Evolutionary conservation across 35 echinoderm and acorn worm genomes (phyloP), one percentile per base, ranked within the genome.

Genomic region (Strongylocentrotus purpuratus): DNA sequence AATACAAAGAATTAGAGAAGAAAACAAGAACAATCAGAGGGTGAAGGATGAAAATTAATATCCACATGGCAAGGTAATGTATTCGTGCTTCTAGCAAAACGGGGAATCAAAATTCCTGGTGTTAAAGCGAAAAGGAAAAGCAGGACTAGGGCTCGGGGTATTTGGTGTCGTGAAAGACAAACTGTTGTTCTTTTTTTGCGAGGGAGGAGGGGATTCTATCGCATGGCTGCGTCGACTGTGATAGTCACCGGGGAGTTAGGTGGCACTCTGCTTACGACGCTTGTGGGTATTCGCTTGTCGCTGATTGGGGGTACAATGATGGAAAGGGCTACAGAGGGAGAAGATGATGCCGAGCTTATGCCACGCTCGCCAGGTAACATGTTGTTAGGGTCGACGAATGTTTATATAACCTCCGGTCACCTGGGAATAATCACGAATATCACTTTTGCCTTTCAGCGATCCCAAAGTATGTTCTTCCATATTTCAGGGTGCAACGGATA

Each of bases 51-150:
- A 89, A 89, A 89, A 89, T 89, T 28, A 45, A 89, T 89, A 89
- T 46, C 87, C 32, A 46, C 45, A 14, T 45, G 91, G 31, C 33
- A 22, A 33, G 48, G 91, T 93, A 93, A 93, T 93, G 48, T 58
- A 93, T 93, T 33, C 91, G 31, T 47, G 91, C 91, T 93, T 31
- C 91, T 13, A 93, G 91, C 91, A 93, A 93, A 50, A 46, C 2
- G 33, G 45, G 87, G 45, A 33, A 46, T 89, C 33, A 46, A 46
- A 46, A 18, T 89, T 33, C 33, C 12, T 33, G 5, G n/a, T n/a
- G 20, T 22, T n/a, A 78, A 7, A 78, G 65, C 25, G n/a, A 78
- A 71, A 78, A 78, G 17, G 65, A n/a, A 78, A 78, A 33, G 20
- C 32, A 33, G 31, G 32, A 89, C 65, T 89, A 6, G 87, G 45